Conservation (phyloP, 2,113 vertebrate species). For the Geococcyx californianus region DNA sequence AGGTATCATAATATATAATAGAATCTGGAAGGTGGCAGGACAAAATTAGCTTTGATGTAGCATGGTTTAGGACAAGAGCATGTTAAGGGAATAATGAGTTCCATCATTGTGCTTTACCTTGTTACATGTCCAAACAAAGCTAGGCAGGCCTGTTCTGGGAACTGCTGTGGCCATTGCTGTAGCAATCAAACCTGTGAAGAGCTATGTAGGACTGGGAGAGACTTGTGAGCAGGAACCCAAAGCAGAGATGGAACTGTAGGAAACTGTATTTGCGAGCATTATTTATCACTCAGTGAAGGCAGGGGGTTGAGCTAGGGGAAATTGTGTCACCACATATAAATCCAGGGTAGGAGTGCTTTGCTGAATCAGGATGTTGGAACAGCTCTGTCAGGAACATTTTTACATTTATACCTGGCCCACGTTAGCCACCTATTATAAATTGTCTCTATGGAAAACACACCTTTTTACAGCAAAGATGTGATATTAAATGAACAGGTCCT, state of each 20-base stretch:
- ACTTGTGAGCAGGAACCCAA: background rate
- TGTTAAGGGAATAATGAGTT: background rate
- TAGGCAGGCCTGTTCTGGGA: background rate
- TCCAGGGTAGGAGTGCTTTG: background rate
- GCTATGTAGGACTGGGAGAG: background rate
- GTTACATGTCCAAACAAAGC: background rate
- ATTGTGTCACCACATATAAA: background rate
- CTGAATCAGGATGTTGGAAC: slow-evolving; percentile 6
- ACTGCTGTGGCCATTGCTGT: background rate
- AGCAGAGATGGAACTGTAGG: background rate
- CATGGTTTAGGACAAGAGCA: fast-evolving
- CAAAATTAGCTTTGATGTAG: background rate
- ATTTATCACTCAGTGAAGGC: background rate
- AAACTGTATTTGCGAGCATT: background rate
- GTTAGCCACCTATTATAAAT: background rate
- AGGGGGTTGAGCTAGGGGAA: background rate
- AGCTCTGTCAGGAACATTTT: background rate
- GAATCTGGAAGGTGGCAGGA: background rate
- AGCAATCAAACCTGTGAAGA: slow-evolving; percentile 21
- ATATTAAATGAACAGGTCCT: background rate
- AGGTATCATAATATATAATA: background rate
- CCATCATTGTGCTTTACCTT: background rate
- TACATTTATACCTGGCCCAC: background rate
- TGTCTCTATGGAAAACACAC: background rate
- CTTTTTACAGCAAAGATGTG: background rate